A percentile compares a stretch with the other conserved stretches of the same genome.
phyloP scores from a whole-genome alignment of 2,797 vertebrate genomes.

The Pseudocheirus occidentalis region DNA sequence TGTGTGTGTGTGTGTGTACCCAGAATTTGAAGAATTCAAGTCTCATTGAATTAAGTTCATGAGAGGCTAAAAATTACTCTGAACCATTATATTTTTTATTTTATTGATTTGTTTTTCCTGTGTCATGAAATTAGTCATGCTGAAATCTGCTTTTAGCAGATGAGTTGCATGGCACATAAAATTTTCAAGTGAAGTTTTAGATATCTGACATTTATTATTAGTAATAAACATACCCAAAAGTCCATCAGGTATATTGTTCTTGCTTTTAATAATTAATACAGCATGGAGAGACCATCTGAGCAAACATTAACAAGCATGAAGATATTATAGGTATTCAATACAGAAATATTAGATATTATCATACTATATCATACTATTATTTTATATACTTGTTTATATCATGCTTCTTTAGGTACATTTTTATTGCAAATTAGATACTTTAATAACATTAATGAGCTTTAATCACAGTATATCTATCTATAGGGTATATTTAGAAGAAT shows the following conservation, averaged over 20 bases:
- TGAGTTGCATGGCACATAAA: neutral
- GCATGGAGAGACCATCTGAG: conserved; percentile 37
- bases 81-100: conserved; percentile 31
- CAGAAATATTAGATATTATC: neutral
- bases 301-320: conserved; percentile 30
- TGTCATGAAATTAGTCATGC: conserved; percentile 13
- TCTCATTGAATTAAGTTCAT: conserved; percentile 18
- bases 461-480: conserved; percentile 13
- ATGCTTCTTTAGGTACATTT: neutral
- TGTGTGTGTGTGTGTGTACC: neutral
- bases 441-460: conserved; percentile 17
- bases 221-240: conserved; percentile 53
- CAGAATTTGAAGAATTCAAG: conserved; percentile 27
- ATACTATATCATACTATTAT: neutral
- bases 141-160: conserved; percentile 36
- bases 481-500: neutral
- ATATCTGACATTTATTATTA: conserved; percentile 32
- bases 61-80: conserved; percentile 35
- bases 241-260: neutral
- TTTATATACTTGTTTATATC: neutral
- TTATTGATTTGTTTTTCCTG: conserved; percentile 20
- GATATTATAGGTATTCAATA: neutral
- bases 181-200: conserved; percentile 25
- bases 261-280: conserved; percentile 50
- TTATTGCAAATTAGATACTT: conserved; percentile 28